phyloP scores from a whole-genome alignment of 2,888 invertebrate genomes.

The Lithophane leautieri region DNA sequence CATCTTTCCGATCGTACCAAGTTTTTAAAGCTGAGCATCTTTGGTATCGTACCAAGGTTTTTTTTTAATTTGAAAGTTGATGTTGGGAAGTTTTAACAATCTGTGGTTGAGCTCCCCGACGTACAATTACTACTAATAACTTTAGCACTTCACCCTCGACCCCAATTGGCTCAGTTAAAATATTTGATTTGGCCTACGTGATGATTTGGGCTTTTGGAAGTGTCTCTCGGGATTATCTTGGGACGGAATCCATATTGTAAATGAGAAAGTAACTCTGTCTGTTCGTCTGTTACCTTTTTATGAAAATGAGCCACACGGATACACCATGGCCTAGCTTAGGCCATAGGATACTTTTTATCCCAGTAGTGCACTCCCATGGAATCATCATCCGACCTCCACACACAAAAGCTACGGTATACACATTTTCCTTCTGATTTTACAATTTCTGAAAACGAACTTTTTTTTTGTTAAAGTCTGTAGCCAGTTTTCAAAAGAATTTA shows the following conservation, averaged over 20 bases:
- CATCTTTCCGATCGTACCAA: constrained; percentile 55
- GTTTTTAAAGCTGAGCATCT: constrained; percentile 50
- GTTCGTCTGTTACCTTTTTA: not conserved
- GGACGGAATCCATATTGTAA: not conserved
- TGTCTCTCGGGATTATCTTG: not conserved
- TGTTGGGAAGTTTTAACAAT: constrained; percentile 65
- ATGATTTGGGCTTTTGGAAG: constrained; percentile 20
- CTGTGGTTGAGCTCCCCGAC: constrained; percentile 28
- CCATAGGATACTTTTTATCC: not conserved
- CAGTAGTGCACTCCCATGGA: no score
- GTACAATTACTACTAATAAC: constrained; percentile 66
- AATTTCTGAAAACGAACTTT: not conserved
- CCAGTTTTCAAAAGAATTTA: not conserved
- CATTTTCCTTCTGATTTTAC: not conserved
- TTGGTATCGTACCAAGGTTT: constrained; percentile 32
- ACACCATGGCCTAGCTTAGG: no score
- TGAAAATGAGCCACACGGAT: no score
- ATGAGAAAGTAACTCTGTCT: not conserved
- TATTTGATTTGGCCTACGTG: constrained; percentile 48
- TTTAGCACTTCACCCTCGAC: constrained; percentile 54
- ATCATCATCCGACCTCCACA: not conserved
- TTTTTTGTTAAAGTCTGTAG: not conserved
- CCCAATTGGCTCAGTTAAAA: constrained; percentile 56
- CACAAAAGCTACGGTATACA: not conserved
- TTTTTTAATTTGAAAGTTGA: constrained; percentile 62